These are phyloP conservation scores for Athetis lepigone DNA, from an alignment of 2,888 invertebrate genomes.

Conservation along the genomic window DNA sequence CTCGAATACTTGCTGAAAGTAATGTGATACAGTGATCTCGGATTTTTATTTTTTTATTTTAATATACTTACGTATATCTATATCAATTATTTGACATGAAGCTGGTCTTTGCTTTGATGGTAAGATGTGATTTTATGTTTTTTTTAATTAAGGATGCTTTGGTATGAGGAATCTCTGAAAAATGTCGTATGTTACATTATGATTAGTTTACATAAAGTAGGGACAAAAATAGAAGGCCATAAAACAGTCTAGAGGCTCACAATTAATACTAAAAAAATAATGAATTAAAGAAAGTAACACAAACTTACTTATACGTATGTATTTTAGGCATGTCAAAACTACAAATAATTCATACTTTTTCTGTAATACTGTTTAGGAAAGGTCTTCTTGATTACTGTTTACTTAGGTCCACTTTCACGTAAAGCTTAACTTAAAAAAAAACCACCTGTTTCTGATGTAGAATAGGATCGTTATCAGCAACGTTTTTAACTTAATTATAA, in stretches of 20 bases:
- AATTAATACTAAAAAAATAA: no score
- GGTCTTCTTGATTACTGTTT: no score
- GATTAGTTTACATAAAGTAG: neutral
- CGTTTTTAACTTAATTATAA: no score
- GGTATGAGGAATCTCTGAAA: neutral
- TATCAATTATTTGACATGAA: constrained; percentile 60
- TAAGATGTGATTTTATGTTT: constrained; percentile 54
- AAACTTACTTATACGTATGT: neutral
- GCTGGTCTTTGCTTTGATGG: constrained; percentile 72
- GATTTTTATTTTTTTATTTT: constrained; percentile 44
- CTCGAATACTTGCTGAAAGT: constrained; percentile 62
- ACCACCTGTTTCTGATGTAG: no score
- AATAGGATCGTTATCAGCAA: no score
- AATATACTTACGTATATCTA: constrained; percentile 32
- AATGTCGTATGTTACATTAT: neutral
- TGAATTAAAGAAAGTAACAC: no score
- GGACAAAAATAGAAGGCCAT: neutral
- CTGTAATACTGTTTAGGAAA: no score
- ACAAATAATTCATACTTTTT: no score
- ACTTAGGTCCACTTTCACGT: no score
- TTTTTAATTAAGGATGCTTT: neutral
- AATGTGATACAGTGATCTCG: constrained; percentile 73
- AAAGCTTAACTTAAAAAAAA: no score
- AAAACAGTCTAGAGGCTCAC: neutral
- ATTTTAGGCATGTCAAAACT: no score